Conservation (phyloP, 2,113 vertebrate genomes). For the Nymphicus hollandicus region DNA sequence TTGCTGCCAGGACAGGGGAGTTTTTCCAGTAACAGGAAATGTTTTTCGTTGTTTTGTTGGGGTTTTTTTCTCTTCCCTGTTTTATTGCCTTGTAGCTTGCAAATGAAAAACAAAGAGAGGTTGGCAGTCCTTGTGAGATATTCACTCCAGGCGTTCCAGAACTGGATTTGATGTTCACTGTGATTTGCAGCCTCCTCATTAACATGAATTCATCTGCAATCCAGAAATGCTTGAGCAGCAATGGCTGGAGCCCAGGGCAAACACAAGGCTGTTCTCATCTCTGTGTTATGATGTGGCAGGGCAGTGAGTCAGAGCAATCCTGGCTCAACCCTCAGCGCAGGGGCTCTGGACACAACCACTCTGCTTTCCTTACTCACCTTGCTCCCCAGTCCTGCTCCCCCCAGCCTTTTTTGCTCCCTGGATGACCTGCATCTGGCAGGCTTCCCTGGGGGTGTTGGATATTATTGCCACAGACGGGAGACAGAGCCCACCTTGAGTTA, state of each 20-base stretch:
- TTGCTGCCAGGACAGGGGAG: background rate
- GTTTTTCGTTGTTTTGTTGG: background rate
- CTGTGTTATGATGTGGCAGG: background rate
- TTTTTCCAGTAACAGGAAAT: background rate
- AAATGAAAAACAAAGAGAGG: constrained; percentile 54
- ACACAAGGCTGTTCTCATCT: constrained; percentile 46
- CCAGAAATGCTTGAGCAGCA: constrained; percentile 69
- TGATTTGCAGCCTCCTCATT: constrained; percentile 63
- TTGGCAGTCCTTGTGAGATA: constrained; percentile 31
- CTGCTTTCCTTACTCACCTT: background rate
- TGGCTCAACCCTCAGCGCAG: background rate
- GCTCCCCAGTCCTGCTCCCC: background rate
- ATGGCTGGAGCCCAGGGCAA: constrained; percentile 42
- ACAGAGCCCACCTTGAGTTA: background rate
- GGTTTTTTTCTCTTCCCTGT: background rate
- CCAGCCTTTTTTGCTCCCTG: background rate
- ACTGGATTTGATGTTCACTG: constrained; percentile 42
- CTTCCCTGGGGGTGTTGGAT: background rate
- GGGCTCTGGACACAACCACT: background rate
- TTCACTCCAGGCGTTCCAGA: constrained; percentile 35
- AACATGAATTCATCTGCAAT: constrained; percentile 63
- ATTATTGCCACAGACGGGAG: background rate
- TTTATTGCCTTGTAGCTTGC: constrained; percentile 32
- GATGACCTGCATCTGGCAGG: background rate
- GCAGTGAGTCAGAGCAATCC: constrained; percentile 41